A percentile compares a stretch with the other conserved stretches of the same genome.
These are phyloP conservation scores for Ursus arctos DNA, from an alignment of 2,113 vertebrate genomes.

Conservation along the genomic window DNA sequence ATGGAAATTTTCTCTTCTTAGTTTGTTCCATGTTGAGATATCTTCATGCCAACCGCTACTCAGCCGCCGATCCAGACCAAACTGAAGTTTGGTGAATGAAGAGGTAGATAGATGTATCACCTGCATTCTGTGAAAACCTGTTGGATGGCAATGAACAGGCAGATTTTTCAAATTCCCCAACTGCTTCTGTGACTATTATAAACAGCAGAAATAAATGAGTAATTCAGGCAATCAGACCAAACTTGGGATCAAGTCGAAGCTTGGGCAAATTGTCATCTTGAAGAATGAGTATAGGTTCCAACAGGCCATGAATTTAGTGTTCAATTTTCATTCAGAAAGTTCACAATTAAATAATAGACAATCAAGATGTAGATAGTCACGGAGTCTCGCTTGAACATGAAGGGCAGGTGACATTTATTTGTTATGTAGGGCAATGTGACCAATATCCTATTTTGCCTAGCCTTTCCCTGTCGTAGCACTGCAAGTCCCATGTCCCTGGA, in stretches of 20 bases:
- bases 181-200: conserved; percentile 27
- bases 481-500: neutral
- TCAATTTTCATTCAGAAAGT: conserved; percentile 10
- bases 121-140: conserved; percentile 44
- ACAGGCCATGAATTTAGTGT: neutral
- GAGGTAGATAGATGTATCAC: neutral
- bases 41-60: neutral
- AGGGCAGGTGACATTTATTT: neutral
- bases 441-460: neutral
- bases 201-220: neutral
- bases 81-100: conserved; percentile 1
- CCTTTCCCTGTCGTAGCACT: neutral
- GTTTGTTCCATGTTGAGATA: neutral
- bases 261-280: neutral
- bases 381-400: neutral
- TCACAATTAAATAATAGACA: neutral
- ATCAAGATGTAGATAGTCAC: neutral
- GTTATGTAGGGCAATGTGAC: neutral
- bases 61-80: neutral
- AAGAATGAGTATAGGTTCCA: neutral
- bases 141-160: neutral
- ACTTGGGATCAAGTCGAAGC: neutral
- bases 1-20: neutral
- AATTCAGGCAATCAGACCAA: neutral
- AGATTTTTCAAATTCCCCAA: neutral